Evolutionary conservation across 2,113 vertebrate species (phyloP).

Genomic region (Cairina moschata): DNA sequence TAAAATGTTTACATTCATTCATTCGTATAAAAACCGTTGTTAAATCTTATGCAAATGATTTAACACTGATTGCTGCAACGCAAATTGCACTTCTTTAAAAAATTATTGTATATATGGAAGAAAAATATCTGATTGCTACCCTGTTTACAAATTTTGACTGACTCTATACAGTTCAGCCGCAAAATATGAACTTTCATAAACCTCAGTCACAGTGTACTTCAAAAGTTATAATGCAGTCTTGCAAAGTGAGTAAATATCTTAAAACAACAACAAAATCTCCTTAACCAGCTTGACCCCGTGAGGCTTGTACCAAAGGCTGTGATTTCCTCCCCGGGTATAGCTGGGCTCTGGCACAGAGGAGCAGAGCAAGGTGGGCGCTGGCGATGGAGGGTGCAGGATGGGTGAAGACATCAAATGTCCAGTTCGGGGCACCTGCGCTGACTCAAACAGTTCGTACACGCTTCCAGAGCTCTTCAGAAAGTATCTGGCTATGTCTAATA

Average conservation of each 20-base stretch:
- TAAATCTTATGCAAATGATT: constrained; percentile 90
- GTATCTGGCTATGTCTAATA: constrained; percentile 11
- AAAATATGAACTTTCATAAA: constrained; percentile 81
- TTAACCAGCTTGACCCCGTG: constrained; percentile 38
- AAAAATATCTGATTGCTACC: constrained; percentile 90
- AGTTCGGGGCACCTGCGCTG: neutral
- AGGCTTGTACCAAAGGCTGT: constrained; percentile 61
- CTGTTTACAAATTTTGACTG: constrained; percentile 87
- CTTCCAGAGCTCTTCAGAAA: neutral
- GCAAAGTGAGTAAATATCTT: constrained; percentile 61
- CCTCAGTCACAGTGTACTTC: constrained; percentile 77
- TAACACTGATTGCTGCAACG: constrained; percentile 89
- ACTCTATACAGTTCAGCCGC: constrained; percentile 66
- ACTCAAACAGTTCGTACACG: constrained; percentile 19
- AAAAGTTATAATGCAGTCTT: constrained; percentile 61
- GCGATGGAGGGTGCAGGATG: neutral
- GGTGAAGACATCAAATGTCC: neutral
- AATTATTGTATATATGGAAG: constrained; percentile 85
- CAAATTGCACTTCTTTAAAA: constrained; percentile 87
- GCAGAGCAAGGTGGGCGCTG: constrained; percentile 39
- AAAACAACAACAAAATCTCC: constrained; percentile 54
- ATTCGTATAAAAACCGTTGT: constrained; percentile 82
- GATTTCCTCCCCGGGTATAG: constrained; percentile 53
- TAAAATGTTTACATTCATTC: constrained; percentile 87
- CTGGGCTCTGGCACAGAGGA: constrained; percentile 6